These are phyloP conservation scores for Odontamblyopus lacepedii DNA, from an alignment of 2,797 vertebrate species.

Conservation along the genomic window DNA sequence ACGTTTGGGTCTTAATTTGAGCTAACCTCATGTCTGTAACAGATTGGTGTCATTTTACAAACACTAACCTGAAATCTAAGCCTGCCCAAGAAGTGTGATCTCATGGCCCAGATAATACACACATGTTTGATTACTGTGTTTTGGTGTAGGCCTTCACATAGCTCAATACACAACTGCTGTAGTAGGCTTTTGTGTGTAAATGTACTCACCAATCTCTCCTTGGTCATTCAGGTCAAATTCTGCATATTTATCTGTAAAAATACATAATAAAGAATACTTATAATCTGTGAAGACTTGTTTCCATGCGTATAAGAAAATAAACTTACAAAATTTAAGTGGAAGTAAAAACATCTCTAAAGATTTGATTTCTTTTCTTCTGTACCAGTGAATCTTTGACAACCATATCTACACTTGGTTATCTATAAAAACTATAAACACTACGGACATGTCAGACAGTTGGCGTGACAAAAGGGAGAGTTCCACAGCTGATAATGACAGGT, in stretches of 20 bases:
- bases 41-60: conserved; percentile 46
- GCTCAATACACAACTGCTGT: conserved; percentile 40
- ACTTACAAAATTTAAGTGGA: neutral
- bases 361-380: neutral
- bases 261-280: conserved; percentile 32
- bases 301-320: too few species aligned
- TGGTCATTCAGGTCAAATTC: conserved; percentile 98
- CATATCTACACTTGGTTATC: neutral
- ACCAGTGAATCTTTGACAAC: neutral
- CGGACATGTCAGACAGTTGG: conserved; percentile 43
- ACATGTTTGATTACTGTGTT: conserved; percentile 60
- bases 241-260: conserved; percentile 91
- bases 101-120: conserved; percentile 42
- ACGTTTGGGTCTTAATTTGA: neutral
- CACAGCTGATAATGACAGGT: conserved; percentile 63
- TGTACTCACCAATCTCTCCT: conserved; percentile 94
- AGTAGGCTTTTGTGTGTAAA: conserved; percentile 8
- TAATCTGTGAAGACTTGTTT: neutral
- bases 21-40: conserved; percentile 31
- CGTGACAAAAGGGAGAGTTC: conserved; percentile 25
- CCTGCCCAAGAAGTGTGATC: conserved; percentile 21
- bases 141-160: conserved; percentile 22
- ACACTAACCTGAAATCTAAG: conserved; percentile 49
- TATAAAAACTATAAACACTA: neutral
- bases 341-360: neutral